Base-by-base conservation (phyloP, 2,113 vertebrate species). In the Glaucidium brasilianum region DNA sequence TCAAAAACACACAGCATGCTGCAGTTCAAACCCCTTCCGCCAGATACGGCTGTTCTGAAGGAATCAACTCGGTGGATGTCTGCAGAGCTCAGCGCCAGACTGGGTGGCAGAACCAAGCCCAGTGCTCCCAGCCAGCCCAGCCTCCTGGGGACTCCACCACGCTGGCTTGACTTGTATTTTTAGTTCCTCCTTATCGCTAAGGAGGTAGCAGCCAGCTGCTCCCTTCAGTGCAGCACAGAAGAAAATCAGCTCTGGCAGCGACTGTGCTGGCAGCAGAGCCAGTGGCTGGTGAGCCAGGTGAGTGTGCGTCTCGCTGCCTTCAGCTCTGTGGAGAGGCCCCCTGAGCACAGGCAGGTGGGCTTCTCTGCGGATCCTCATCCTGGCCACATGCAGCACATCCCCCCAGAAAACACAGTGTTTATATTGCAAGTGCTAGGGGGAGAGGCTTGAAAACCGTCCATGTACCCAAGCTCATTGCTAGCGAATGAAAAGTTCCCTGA, bases 61-160 rank as follows among this genome's bases (percentile, higher is more conserved):
- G 45, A 74, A 20, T 0, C 3, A 3, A 7, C 25, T 8, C 0
- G 0, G 21, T 29, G 49, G 32, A 10, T 23, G 52, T 15, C 66
- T 34, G 15, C 0, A 0, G 71, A 62, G 17, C 55, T 52, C 59
- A 66, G 79, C 1, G 1, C 45, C 84, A 50, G 73, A 3, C 11
- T 45, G 69, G 50, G 60, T 43, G 60, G 64, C 69, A 92, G 80
- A 64, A 56, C 75, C 1, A 1, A 76, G 37, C 35, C 34, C 1
- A 1, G 81, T 13, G 49, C 30, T 92, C 80, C 72, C 67, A 72
- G 66, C 71, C 88, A 76, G 58, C 56, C 52, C 86, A 50, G 62
- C 15, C 56, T 88, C 56, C 68, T 81, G 58, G 52, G 62, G 27
- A 71, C 78, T 6, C 32, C 49, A 11, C 59, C 56, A 45, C 0